Evolutionary conservation across 1,140 invertebrate species (phyloP).

Genomic region (Phocides pigmalion): DNA sequence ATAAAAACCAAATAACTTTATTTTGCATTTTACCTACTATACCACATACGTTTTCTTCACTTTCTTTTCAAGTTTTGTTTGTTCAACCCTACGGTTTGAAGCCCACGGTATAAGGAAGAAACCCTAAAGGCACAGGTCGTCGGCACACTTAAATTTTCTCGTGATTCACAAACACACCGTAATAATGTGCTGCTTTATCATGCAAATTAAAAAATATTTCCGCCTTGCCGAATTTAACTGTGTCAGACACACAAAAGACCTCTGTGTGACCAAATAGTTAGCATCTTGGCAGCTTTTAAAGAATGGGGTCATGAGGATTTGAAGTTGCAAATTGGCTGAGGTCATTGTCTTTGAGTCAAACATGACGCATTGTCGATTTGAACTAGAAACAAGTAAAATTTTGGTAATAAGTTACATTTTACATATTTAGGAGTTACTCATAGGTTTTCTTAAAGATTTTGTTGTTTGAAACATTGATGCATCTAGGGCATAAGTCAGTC

Average conservation of each 20-base stretch:
- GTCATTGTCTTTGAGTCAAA: conserved; percentile 15
- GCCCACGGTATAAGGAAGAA: no score
- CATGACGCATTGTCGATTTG: not conserved
- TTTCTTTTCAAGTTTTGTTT: no score
- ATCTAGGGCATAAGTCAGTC: no score
- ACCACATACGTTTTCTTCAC: no score
- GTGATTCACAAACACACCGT: conserved; percentile 28
- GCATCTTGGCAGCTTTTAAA: conserved; percentile 37
- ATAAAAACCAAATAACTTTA: no score
- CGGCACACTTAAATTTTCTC: conserved; percentile 33
- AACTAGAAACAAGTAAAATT: not conserved
- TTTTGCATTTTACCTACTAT: no score
- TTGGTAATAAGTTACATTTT: no score
- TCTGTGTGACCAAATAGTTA: conserved; percentile 42
- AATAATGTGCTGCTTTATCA: conserved; percentile 56
- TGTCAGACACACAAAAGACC: conserved; percentile 58
- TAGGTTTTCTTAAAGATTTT: no score
- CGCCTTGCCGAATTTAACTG: conserved; percentile 42
- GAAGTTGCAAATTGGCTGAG: conserved; percentile 7
- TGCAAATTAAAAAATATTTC: conserved; percentile 60
- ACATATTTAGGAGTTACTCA: no score
- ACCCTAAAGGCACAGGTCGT: conserved; percentile 31
- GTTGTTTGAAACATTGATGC: no score
- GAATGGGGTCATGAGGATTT: conserved; percentile 43
- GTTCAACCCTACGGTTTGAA: no score